These are phyloP conservation scores for Prionace glauca DNA, from an alignment of 2,797 vertebrate genomes.

Conservation along the genomic window DNA sequence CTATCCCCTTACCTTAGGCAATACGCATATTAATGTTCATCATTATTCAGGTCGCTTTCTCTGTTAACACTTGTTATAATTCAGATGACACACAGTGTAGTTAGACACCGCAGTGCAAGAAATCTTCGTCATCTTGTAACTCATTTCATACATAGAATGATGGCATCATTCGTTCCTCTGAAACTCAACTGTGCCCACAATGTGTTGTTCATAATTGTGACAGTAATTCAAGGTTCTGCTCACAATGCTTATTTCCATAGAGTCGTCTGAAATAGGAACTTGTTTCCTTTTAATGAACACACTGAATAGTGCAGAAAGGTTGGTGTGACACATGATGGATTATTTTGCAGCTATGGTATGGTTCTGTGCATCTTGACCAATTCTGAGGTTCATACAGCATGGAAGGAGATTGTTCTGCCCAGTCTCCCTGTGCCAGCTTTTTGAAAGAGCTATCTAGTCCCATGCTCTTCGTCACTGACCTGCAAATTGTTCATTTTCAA, in stretches of 20 bases:
- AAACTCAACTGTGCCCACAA: not conserved
- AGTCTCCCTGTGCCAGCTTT: no score
- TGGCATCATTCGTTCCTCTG: not conserved
- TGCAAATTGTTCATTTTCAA: no score
- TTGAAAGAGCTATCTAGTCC: no score
- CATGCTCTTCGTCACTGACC: no score
- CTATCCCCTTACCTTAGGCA: not conserved
- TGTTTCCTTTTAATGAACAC: no score
- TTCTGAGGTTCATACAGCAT: no score
- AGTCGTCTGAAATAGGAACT: not conserved
- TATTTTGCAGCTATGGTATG: no score
- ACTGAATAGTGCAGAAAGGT: no score
- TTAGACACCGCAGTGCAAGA: not conserved
- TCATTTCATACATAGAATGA: not conserved
- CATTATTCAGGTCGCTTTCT: not conserved
- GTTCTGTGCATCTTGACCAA: no score
- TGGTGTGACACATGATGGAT: no score
- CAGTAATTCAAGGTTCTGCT: not conserved
- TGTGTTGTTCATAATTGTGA: not conserved
- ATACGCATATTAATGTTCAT: not conserved
- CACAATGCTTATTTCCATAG: not conserved
- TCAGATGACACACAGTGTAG: not conserved
- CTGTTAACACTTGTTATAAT: not conserved
- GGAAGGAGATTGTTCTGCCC: no score
- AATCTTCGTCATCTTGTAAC: not conserved